Percentiles rank a stretch among this genome's conserved stretches.
These are phyloP conservation scores for Agonopterix heracliana DNA, from an alignment of 2,888 invertebrate genomes.

Conservation along the genomic window DNA sequence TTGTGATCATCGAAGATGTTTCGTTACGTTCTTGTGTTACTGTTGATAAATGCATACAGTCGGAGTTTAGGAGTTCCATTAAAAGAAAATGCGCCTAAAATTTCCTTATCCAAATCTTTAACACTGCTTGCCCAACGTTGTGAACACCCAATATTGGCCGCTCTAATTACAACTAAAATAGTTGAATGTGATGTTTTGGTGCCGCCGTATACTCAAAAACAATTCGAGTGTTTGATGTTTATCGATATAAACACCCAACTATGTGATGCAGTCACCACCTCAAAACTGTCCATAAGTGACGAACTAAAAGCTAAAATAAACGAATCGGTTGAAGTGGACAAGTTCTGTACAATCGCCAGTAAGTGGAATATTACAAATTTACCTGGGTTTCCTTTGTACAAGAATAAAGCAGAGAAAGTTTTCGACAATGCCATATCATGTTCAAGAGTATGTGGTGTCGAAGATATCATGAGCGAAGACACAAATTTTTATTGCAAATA, in stretches of 20 bases:
- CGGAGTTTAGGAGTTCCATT: slow-evolving; percentile 37
- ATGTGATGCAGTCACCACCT: slow-evolving; percentile 32
- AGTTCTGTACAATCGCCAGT: slow-evolving; percentile 38
- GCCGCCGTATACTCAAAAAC: slow-evolving; percentile 28
- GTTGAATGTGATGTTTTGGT: slow-evolving; percentile 34
- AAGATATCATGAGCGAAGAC: slow-evolving; percentile 34
- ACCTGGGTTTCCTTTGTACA: slow-evolving; percentile 28
- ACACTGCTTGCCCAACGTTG: slow-evolving; percentile 36
- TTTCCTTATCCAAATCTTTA: slow-evolving; percentile 22
- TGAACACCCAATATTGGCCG: slow-evolving; percentile 38
- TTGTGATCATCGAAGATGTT: slow-evolving; percentile 30
- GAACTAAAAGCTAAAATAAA: slow-evolving; percentile 32
- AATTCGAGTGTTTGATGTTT: slow-evolving; percentile 54
- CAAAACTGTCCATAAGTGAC: slow-evolving; percentile 29
- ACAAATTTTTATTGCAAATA: slow-evolving; percentile 58
- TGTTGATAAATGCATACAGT: slow-evolving; percentile 44
- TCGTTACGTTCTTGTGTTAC: slow-evolving; percentile 39
- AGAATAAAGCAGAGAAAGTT: slow-evolving; percentile 26
- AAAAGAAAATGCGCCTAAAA: slow-evolving; percentile 7
- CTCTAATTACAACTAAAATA: slow-evolving; percentile 34
- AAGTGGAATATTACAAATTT: slow-evolving; percentile 42
- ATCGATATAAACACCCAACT: slow-evolving; percentile 57
- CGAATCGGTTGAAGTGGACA: slow-evolving; percentile 31
- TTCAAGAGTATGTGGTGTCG: slow-evolving; percentile 42
- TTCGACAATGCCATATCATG: slow-evolving; percentile 36